Base-by-base conservation (phyloP, 2,797 vertebrate species). In the Gymnodraco acuticeps region DNA sequence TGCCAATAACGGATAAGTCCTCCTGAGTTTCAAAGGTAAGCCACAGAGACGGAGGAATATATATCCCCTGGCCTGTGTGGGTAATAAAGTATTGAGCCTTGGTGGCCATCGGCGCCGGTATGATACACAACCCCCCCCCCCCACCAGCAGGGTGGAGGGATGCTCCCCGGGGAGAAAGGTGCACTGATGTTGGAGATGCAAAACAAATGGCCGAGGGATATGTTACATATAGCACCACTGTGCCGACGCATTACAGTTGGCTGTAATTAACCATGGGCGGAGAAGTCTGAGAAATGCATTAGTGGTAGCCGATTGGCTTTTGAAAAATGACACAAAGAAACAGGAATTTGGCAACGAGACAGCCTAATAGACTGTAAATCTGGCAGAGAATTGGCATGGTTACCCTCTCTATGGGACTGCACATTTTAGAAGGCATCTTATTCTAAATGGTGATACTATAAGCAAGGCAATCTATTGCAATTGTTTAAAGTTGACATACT, bases 1-100 rank as follows among this genome's bases (percentile, higher is more conserved):
- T 82, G 83, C 93, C 95, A 96, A 95, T 96, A 95, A 94, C 68
- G 66, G 47, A 79, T 86, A 93, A 95, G 91, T 94, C 85, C 90
- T 83, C 68, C 80, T 46, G 77, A 38, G 84, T 85, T 93, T 86
- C 87, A 89, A 93, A 88, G 87, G 93, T 93, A 87, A 78, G 90
- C 74, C 64, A 73, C 64, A 64, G 47, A 67, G 78, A 66, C 31
- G 3, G 59, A 73, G 58, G 20, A 47, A 73, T 47, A 83, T 76
- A 69, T 66, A 71, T 82, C 70, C 65, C 48, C 58, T 76, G 73
- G 82, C 72, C 66, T 75, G 70, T 84, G 78, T 70, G 76, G 68
- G 63, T 90, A 88, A 91, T 89, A 91, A 91, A 93, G 84, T 86
- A 73, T 69, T 77, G 61, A 76, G 82, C 79, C 80, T 73, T 17